A percentile compares a stretch with the other conserved stretches of the same genome.
Conservation (phyloP, 2,888 invertebrate species). For the Apamea monoglypha region DNA sequence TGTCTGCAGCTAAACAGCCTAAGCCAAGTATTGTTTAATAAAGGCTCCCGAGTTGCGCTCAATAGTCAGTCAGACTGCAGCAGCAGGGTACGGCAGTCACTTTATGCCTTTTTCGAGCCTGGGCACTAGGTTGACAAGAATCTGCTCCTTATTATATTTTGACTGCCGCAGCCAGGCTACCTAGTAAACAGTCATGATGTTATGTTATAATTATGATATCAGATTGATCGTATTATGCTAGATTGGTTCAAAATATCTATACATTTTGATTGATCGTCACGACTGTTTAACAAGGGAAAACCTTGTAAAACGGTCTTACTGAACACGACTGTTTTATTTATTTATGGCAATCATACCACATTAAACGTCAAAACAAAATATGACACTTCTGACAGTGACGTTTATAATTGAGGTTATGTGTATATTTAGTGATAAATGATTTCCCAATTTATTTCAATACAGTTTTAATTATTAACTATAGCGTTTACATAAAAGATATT, state of each 20-base stretch:
- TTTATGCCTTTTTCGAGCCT: neutral
- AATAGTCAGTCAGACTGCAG: neutral
- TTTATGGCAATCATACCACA: neutral
- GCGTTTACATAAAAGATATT: neutral
- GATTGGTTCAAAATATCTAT: neutral
- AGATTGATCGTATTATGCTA: neutral
- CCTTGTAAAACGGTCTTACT: no score
- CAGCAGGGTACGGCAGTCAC: neutral
- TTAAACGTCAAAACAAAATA: conserved; percentile 24
- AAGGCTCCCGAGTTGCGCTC: neutral
- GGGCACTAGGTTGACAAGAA: neutral
- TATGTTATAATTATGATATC: neutral
- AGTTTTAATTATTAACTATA: neutral
- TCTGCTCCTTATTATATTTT: neutral
- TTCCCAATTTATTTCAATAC: neutral
- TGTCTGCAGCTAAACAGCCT: neutral
- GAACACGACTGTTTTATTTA: neutral
- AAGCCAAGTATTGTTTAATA: no score
- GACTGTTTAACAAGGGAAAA: neutral
- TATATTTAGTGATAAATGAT: conserved; percentile 3
- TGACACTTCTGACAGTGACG: conserved; percentile 38
- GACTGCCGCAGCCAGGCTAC: neutral
- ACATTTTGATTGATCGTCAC: neutral
- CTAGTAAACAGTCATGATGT: neutral
- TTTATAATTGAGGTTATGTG: conserved; percentile 50